phyloP scores from a whole-genome alignment of 2,888 invertebrate species.

The Uloborus plumipes region DNA sequence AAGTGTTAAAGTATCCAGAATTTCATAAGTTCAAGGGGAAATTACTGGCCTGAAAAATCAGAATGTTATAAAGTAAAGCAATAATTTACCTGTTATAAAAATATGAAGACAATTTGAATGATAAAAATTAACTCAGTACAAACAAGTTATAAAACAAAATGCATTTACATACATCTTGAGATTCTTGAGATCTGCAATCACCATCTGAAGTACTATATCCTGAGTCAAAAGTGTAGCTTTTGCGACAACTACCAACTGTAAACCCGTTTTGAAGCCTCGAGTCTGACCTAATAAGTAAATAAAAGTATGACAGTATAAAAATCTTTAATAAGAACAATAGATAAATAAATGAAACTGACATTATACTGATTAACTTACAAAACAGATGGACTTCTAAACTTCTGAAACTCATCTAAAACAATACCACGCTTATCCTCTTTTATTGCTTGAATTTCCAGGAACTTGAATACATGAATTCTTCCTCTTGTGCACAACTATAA shows the following conservation, averaged over 20 bases:
- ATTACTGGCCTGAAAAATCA: no score
- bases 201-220: conserved; percentile 91
- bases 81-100: no score
- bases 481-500: conserved; percentile 89
- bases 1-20: no score
- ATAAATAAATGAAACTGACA: neutral
- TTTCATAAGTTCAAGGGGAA: no score
- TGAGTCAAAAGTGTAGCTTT: conserved; percentile 86
- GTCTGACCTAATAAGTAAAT: conserved; percentile 53
- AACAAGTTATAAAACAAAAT: no score
- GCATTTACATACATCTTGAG: conserved; percentile 67
- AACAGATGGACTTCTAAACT: conserved; percentile 63
- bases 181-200: conserved; percentile 72
- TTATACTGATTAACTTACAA: conserved; percentile 33
- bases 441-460: conserved; percentile 88
- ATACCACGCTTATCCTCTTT: conserved; percentile 76
- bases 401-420: conserved; percentile 66
- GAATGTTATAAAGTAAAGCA: no score
- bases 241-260: conserved; percentile 72
- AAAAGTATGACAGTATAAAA: neutral
- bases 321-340: neutral
- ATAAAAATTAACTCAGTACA: no score
- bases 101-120: no score
- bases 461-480: conserved; percentile 94
- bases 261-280: conserved; percentile 65